Conservation (phyloP, 2,797 vertebrate genomes). For the Enteromius viviparus region DNA sequence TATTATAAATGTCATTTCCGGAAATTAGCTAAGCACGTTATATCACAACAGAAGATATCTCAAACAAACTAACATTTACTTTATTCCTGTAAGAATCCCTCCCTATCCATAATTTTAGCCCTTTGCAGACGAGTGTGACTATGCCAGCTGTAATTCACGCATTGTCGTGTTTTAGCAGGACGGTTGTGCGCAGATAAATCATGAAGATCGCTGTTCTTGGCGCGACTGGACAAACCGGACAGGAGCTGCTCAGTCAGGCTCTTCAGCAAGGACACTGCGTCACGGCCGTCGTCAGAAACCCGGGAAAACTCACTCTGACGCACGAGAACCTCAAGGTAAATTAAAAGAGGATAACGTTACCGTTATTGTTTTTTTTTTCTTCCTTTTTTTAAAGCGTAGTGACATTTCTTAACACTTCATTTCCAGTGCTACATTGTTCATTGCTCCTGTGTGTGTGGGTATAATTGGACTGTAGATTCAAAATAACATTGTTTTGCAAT, state of each 20-base stretch:
- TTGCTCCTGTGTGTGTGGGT: background rate
- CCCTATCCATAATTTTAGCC: background rate
- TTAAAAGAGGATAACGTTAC: background rate
- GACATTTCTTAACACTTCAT: too few species aligned
- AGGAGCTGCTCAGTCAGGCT: slow-evolving; percentile 76
- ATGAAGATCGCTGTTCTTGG: slow-evolving; percentile 83
- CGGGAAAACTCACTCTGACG: slow-evolving; percentile 72
- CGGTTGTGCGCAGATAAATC: slow-evolving; percentile 30
- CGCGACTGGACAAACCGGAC: slow-evolving; percentile 82
- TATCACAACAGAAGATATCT: background rate
- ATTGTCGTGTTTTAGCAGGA: background rate
- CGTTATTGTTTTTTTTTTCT: background rate
- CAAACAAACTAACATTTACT: background rate
- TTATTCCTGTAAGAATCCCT: background rate
- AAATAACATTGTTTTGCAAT: background rate
- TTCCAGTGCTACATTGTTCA: background rate
- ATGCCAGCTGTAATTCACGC: background rate
- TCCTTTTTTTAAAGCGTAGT: too few species aligned
- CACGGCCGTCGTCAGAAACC: slow-evolving; percentile 79
- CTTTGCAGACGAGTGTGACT: background rate
- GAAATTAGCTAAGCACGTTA: background rate
- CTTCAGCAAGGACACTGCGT: slow-evolving; percentile 79
- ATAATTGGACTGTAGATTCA: background rate
- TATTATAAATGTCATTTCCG: background rate
- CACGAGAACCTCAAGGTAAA: slow-evolving; percentile 81